Evolutionary conservation across 1,140 invertebrate genomes (phyloP), one percentile per base, ranked within the genome.

Genomic region (Dreissena polymorpha): DNA sequence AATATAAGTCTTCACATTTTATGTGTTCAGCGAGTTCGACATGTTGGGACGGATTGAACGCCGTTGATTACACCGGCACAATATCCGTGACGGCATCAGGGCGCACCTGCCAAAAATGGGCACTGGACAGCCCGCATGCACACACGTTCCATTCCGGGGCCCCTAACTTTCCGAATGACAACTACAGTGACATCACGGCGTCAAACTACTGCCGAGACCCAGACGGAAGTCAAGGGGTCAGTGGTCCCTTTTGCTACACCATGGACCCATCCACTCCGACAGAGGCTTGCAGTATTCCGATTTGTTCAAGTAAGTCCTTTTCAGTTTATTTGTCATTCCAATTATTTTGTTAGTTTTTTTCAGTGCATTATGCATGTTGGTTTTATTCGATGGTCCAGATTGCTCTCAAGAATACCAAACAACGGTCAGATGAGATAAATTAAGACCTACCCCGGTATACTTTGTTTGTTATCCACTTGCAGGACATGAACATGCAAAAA

Each of bases 271-370:
- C 12, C 0, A 49, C 18, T 6, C 29, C 53, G 27, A 57, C 18
- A 23, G 76, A 78, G 13, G 68, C 25, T 57, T 78, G 76, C 39
- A 57, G 27, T 39, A 51, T 78, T 57, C 67, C 76, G 27, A 5
- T 78, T 21, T 78, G 76, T 70, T 29, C 65, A 50, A 78, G 76
- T 78, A 69, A 78, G 76, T 76, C 23, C 13, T n/a, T 10, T n/a
- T 29, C 3, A 7, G 18, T 39, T 39, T 5, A 39, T 39, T 39
- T 39, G 39, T 39, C 8, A 39, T 39, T 39, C 39, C 39, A 39
- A 39, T 39, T 39, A 39, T 39, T 39, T 8, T 39, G 39, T 39
- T 5, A 39, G 39, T 39, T 39, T 39, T 39, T 2, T 39, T 39
- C 8, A 5, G 39, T 39, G 39, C 39, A 39, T 8, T 39, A 39